phyloP scores from a whole-genome alignment of 2,888 invertebrate genomes.

The Phlogophora meticulosa region DNA sequence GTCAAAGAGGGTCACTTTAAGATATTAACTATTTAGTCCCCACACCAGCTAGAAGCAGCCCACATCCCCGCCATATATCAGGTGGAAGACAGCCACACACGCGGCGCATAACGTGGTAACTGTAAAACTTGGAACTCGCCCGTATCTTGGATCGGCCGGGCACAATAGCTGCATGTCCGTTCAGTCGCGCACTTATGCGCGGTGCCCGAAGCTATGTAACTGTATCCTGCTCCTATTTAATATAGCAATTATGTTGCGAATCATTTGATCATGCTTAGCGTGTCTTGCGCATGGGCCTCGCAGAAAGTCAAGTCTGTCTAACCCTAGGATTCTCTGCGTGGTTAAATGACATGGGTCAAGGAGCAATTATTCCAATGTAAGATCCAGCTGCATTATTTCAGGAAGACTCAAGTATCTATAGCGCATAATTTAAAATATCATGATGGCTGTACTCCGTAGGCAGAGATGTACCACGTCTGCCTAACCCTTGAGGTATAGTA shows the following conservation, averaged over 20 bases:
- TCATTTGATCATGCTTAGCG: slow-evolving; percentile 51
- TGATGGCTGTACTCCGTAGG: no score
- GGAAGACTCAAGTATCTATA: no score
- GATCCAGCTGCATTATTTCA: neutral
- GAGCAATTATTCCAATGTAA: neutral
- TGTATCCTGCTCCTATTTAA: slow-evolving; percentile 63
- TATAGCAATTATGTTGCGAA: slow-evolving; percentile 59
- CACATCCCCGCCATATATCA: slow-evolving; percentile 54
- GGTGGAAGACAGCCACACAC: slow-evolving; percentile 61
- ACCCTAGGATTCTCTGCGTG: neutral
- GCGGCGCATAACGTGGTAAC: slow-evolving; percentile 65
- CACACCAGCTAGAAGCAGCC: slow-evolving; percentile 47
- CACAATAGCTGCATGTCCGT: slow-evolving; percentile 72
- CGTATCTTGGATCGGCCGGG: slow-evolving; percentile 68
- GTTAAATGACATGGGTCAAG: no score
- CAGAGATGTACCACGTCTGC: no score
- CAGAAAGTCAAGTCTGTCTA: slow-evolving; percentile 10
- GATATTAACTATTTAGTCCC: slow-evolving; percentile 48
- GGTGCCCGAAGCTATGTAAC: slow-evolving; percentile 66
- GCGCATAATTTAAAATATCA: no score
- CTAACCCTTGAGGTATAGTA: no score
- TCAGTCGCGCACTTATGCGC: slow-evolving; percentile 66
- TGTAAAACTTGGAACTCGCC: slow-evolving; percentile 67
- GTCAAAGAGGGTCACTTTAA: slow-evolving; percentile 22
- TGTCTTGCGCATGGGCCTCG: neutral